Base-by-base conservation (phyloP, 2,113 vertebrate species). In the Turdus rufiventris region DNA sequence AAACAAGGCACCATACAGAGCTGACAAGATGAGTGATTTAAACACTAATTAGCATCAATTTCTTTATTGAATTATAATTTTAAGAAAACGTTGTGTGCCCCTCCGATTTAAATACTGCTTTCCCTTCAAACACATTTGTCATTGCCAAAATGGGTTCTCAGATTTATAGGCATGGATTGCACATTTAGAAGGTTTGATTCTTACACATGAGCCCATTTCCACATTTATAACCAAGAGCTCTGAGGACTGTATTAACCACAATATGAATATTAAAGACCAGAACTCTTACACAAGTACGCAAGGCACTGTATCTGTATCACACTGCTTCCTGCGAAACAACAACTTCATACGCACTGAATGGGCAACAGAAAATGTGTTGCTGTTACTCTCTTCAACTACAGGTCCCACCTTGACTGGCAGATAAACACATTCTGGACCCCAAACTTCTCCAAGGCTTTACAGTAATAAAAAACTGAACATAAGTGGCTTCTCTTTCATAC, bases 51-150 rank as follows among this genome's bases (percentile, higher is more conserved):
- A 91, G 34, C 75, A 91, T 94, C 45, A 54, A 63, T 88, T 93
- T 89, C 85, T 85, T 93, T 74, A 86, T 24, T 86, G 58, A 94
- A 85, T 85, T 87, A 83, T 33, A 63, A 94, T 92, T 82, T 91
- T 31, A 91, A 85, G 58, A 91, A 93, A 94, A 76, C 45, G 40
- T n/a, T 80, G 26, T 40, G 26, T 51, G 62, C 89, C 67, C 50
- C 74, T 58, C 62, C 62, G 42, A 58, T 95, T 96, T 93, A 96
- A 95, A 95, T 67, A 96, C 83, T 67, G 48, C 74, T 94, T 86
- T 91, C 66, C 66, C 8, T 84, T 82, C 54, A 58, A 92, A 72
- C 24, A 24, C 1, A 0, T 70, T 82, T 95, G 74, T 61, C 74
- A 43, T 45, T 85, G 89, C 47, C 77, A 67, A 79, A 94, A 82